Evolutionary conservation across 2,888 invertebrate genomes (phyloP), one percentile per base, ranked within the genome.

Genomic region (Elaeidobius kamerunicus): DNA sequence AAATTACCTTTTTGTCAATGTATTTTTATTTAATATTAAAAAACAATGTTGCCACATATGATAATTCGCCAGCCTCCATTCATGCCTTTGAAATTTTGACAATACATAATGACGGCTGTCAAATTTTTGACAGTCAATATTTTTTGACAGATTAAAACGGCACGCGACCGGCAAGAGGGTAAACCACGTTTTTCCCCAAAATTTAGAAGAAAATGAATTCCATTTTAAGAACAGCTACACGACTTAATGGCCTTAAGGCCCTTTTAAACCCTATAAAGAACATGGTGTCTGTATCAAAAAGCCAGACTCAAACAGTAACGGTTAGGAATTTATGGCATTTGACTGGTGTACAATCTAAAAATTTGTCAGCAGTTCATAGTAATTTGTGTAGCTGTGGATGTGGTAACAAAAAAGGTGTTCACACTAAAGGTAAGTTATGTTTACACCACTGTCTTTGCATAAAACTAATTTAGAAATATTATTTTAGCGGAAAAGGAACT

Each of bases 401-500:
- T 67, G 58, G 60, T 17, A 81, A 52, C 40, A 32, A 3, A 12
- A 58, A 79, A 64, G 75, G 76, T 28, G 70, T 83, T 17, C 86
- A 87, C 64, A 86, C 83, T 1, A 88, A 87, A 81, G 84, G 87
- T 87, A 54, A 45, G n/a, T 2, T 19, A 23, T 6, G 4, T 4
- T 4, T 23, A 23, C 4, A 23, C 9, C 4, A 6, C 9, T 23
- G 5, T 6, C 9, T 23, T 4, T 23, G 23, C 9, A 9, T 9
- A 23, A 23, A 23, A 4, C 23, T 23, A 23, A 23, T 23, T 23
- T 9, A 6, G 23, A n/a, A 3, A n/a, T 30, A 11, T 30, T n/a
- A 30, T 62, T 63, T 16, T 58, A 92, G 91, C 88, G 64, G 92
- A 92, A 70, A 80, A 85, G 60, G 92, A 93, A 68, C 76, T 98